Percentiles rank a stretch among this genome's conserved stretches.
These are phyloP conservation scores for Ectemnius continuus DNA, from an alignment of 2,888 invertebrate species.

Conservation along the genomic window DNA sequence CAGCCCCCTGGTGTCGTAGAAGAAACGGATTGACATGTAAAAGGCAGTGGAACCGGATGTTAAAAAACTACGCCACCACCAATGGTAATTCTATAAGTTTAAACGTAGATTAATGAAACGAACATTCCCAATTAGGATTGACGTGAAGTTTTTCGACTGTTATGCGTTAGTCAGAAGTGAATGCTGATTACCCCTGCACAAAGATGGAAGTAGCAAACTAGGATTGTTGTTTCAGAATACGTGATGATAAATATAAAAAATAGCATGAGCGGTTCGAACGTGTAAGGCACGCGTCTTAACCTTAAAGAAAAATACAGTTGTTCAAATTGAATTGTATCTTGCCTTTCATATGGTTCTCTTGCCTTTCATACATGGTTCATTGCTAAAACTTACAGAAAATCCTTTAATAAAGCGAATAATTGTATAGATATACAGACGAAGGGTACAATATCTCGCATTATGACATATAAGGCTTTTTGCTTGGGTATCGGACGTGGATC, in stretches of 20 bases:
- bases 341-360: neutral
- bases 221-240: conserved; percentile 98
- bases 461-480: conserved; percentile 97
- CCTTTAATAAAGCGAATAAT: conserved; percentile 98
- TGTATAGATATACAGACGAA: conserved; percentile 99
- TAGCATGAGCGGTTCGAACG: conserved; percentile 99
- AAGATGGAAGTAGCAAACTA: conserved; percentile 99
- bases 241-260: conserved; percentile 98
- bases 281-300: conserved; percentile 97
- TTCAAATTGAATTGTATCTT: neutral
- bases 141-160: neutral
- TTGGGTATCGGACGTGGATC: conserved; percentile 99
- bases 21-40: conserved; percentile 97
- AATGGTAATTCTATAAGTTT: conserved; percentile 91
- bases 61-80: conserved; percentile 95
- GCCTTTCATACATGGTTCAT: no score
- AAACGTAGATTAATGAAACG: conserved; percentile 11
- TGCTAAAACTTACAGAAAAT: conserved; percentile 88
- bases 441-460: conserved; percentile 99
- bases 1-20: conserved; percentile 98
- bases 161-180: conserved; percentile 8
- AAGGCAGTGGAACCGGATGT: conserved; percentile 98
- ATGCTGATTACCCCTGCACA: conserved; percentile 91
- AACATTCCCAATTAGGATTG: conserved; percentile 1
- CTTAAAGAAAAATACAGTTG: conserved; percentile 74